A percentile compares a stretch with the other conserved stretches of the same genome.
phyloP scores from a whole-genome alignment of 2,797 vertebrate genomes.

The Rhinoraja longicauda region DNA sequence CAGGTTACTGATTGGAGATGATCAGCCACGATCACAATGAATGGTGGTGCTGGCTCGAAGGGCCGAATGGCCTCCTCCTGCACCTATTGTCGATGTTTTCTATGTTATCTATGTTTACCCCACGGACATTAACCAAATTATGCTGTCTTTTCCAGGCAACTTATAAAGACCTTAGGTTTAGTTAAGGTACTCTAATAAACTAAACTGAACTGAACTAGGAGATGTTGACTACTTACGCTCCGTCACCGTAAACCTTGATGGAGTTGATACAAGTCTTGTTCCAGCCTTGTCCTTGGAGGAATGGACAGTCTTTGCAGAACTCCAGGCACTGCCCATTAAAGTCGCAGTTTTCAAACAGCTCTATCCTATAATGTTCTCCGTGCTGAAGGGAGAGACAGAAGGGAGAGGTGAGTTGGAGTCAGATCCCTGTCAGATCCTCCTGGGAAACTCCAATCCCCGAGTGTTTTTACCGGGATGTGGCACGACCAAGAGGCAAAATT shows the following conservation, averaged over 20 bases:
- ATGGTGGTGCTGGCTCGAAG: no score
- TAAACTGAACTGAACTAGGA: no score
- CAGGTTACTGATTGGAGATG: no score
- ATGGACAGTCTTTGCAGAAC: slow-evolving; percentile 76
- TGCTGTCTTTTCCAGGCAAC: no score
- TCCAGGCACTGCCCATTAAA: slow-evolving; percentile 79
- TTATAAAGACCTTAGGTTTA: no score
- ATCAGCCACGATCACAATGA: no score
- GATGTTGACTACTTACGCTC: slow-evolving; percentile 68
- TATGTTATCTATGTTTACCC: no score
- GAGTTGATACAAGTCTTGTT: slow-evolving; percentile 77
- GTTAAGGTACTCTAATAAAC: no score
- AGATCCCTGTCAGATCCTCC: background rate
- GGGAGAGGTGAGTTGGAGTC: background rate
- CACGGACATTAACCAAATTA: no score
- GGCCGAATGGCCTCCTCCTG: no score
- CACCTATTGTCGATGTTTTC: no score
- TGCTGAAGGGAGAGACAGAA: slow-evolving; percentile 58
- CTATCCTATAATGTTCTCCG: slow-evolving; percentile 76
- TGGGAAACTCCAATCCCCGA: background rate
- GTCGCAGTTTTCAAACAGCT: slow-evolving; percentile 76
- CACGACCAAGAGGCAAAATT: no score
- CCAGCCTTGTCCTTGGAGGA: slow-evolving; percentile 77
- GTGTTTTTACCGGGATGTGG: background rate
- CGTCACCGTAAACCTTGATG: slow-evolving; percentile 76